Percentiles rank a stretch among this genome's conserved stretches.
These are phyloP conservation scores for Lacanobia wlatinum DNA, from an alignment of 2,888 invertebrate species.

Conservation along the genomic window DNA sequence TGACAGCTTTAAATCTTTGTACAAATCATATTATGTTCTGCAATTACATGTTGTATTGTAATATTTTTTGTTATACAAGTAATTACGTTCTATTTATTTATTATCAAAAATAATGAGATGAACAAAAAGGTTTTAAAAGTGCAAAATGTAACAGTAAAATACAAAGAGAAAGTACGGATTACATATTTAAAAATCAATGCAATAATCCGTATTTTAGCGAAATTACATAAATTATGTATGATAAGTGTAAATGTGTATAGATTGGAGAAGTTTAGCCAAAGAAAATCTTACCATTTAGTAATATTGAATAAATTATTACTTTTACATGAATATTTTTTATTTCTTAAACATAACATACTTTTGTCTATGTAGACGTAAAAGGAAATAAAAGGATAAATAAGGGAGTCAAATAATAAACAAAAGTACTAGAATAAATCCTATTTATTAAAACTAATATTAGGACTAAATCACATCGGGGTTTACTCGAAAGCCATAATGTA, in stretches of 20 bases:
- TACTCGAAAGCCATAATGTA: not conserved
- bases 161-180: not conserved
- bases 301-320: slow-evolving; percentile 58
- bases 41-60: slow-evolving; percentile 7
- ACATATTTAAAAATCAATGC: not conserved
- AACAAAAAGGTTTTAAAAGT: not conserved
- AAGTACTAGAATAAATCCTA: slow-evolving; percentile 25
- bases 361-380: too few relatives aligned
- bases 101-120: not conserved
- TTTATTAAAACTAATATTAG: slow-evolving; percentile 47
- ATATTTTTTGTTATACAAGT: not conserved
- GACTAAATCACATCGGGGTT: slow-evolving; percentile 47
- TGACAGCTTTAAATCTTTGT: slow-evolving; percentile 43
- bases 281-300: slow-evolving; percentile 72
- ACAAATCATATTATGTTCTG: slow-evolving; percentile 33
- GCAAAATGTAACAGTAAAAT: not conserved
- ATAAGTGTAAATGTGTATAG: slow-evolving; percentile 55
- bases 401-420: slow-evolving; percentile 15
- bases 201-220: not conserved
- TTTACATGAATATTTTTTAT: slow-evolving; percentile 1
- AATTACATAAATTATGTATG: slow-evolving; percentile 3
- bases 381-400: not conserved
- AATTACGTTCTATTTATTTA: not conserved
- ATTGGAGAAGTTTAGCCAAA: slow-evolving; percentile 73
- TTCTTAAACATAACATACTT: not conserved